Conservation (phyloP, 2,888 invertebrate species). For the Chrysolina americana region DNA sequence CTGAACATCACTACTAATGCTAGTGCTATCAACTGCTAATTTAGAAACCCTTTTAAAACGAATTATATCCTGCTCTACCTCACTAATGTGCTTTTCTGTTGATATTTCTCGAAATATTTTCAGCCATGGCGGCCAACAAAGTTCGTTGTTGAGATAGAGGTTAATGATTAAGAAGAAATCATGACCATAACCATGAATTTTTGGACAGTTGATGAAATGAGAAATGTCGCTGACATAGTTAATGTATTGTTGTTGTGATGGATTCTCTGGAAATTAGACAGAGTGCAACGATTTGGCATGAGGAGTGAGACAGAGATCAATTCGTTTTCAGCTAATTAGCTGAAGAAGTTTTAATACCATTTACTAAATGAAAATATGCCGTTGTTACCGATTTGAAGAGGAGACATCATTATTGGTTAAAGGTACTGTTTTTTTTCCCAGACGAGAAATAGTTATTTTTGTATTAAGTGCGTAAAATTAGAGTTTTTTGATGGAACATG, state of each 20-base stretch:
- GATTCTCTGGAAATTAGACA: background rate
- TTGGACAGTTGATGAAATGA: background rate
- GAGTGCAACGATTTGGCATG: background rate
- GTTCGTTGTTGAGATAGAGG: conserved; percentile 2
- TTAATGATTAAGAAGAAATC: conserved; percentile 4
- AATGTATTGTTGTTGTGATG: background rate
- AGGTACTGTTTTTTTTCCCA: too few species aligned
- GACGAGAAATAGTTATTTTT: too few species aligned
- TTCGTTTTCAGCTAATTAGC: too few species aligned
- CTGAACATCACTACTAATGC: conserved; percentile 67
- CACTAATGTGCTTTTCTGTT: conserved; percentile 68
- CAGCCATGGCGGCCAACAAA: conserved; percentile 34
- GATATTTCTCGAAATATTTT: conserved; percentile 62
- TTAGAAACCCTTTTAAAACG: conserved; percentile 70
- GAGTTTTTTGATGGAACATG: too few species aligned
- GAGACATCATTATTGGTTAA: too few species aligned
- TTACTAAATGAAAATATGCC: too few species aligned
- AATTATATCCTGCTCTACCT: conserved; percentile 67
- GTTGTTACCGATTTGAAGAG: too few species aligned
- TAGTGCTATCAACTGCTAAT: conserved; percentile 69
- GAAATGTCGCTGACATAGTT: background rate
- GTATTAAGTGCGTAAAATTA: too few species aligned
- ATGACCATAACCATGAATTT: background rate
- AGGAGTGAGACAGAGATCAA: background rate
- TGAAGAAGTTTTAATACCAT: too few species aligned